phyloP scores from a whole-genome alignment of 2,113 vertebrate species.

The Eclectus roratus region DNA sequence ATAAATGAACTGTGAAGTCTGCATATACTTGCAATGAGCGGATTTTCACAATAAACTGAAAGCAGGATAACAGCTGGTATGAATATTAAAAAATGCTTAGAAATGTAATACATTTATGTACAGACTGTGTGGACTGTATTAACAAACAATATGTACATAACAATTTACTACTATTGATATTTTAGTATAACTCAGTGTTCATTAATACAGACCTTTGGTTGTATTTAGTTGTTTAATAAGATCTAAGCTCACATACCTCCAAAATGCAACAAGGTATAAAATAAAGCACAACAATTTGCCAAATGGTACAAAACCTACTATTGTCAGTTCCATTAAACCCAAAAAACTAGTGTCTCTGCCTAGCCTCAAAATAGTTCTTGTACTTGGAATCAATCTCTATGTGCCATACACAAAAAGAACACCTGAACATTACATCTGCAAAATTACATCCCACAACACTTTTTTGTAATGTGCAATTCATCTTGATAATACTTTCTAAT shows the following conservation, averaged over 20 bases:
- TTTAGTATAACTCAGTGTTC: slow-evolving; percentile 69
- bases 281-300: slow-evolving; percentile 63
- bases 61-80: slow-evolving; percentile 64
- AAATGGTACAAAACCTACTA: slow-evolving; percentile 75
- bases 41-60: slow-evolving; percentile 76
- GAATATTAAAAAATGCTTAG: slow-evolving; percentile 79
- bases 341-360: slow-evolving; percentile 74
- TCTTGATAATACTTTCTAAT: slow-evolving; percentile 58
- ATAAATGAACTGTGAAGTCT: slow-evolving; percentile 79
- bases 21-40: slow-evolving; percentile 69
- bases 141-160: slow-evolving; percentile 79
- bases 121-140: slow-evolving; percentile 68
- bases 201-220: slow-evolving; percentile 78
- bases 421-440: slow-evolving; percentile 69
- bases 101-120: slow-evolving; percentile 80
- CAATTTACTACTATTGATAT: slow-evolving; percentile 47
- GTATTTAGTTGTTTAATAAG: slow-evolving; percentile 62
- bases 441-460: slow-evolving; percentile 66
- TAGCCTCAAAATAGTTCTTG: slow-evolving; percentile 76
- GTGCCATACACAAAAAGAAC: slow-evolving; percentile 71
- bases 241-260: slow-evolving; percentile 57
- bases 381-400: slow-evolving; percentile 69
- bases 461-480: slow-evolving; percentile 66
- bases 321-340: slow-evolving; percentile 64
- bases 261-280: slow-evolving; percentile 71